Base-by-base conservation (phyloP, 2,797 vertebrate genomes). In the Tenualosa ilisha region DNA sequence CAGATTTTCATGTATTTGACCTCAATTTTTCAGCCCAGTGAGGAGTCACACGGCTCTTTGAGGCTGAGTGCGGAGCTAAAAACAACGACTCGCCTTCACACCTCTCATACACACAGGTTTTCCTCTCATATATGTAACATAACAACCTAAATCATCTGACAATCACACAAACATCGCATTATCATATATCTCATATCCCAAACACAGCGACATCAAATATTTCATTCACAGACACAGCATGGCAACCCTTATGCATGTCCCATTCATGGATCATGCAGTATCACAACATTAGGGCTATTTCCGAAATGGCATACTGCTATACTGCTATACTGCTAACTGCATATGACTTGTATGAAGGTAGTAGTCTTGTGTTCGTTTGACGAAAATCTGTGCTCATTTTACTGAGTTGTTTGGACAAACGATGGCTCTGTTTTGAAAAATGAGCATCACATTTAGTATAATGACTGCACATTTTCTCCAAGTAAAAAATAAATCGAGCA, bases 11-110 rank as follows among this genome's bases (percentile, higher is more conserved):
- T 79, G 46, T 79, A 79, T 79, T 79, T 79, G 72, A 86, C 82
- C 72, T 85, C 81, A 83, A 49, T 82, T 83, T 85, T 82, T 68
- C 65, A 83, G 83, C 89, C 86, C 83, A 83, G 59, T 7, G 20
- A n/a, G n/a, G 61, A 63, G 61, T 63, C 61, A 63, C 24, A 26
- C 61, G 11, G 63, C 24, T 68, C 24, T 59, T 86, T 82, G 12
- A 43, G 43, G 79, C 37, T 83, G 12, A 56, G 50, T 50, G 56
- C 72, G 31, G 49, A n/a, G 61, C 53, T 56, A 31, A 82, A 63
- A 84, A 84, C 8, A 13, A 3, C 81, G 81, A 8, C 56, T 20
- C 24, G 31, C 31, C 82, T 3, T 46, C 59, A 20, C 17, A 12
- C 83, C 51, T 84, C 56, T 68, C 79, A 82, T 22, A 49, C 63